Evolutionary conservation across 2,113 vertebrate genomes (phyloP).

Genomic region (Rissa tridactyla): DNA sequence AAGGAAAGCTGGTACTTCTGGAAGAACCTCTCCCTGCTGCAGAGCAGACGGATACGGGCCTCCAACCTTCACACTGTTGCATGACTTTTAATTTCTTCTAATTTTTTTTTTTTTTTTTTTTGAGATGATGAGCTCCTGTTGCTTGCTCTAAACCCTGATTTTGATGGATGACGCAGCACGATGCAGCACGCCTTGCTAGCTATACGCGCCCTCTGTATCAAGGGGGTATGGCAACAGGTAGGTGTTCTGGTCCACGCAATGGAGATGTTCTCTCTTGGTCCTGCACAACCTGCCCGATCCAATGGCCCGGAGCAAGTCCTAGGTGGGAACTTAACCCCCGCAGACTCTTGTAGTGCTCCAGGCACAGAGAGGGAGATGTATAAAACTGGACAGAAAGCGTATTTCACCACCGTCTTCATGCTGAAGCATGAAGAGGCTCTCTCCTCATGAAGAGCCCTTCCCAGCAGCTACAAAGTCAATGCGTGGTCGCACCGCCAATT

Average conservation of each 20-base stretch:
- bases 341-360: neutral
- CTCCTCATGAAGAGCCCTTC: neutral
- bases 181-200: neutral
- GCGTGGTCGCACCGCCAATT: neutral
- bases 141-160: neutral
- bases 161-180: neutral
- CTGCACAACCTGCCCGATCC: neutral
- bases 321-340: neutral
- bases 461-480: neutral
- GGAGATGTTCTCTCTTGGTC: neutral
- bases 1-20: neutral
- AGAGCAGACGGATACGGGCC: fast-evolving
- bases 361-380: neutral
- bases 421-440: neutral
- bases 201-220: neutral
- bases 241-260: neutral
- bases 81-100: neutral
- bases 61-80: neutral
- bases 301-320: neutral
- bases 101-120: neutral
- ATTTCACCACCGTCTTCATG: neutral
- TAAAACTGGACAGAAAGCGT: neutral
- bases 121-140: neutral
- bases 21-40: neutral
- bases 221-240: neutral